phyloP scores from a whole-genome alignment of 2,113 vertebrate species.

The Anoplopoma fimbria region DNA sequence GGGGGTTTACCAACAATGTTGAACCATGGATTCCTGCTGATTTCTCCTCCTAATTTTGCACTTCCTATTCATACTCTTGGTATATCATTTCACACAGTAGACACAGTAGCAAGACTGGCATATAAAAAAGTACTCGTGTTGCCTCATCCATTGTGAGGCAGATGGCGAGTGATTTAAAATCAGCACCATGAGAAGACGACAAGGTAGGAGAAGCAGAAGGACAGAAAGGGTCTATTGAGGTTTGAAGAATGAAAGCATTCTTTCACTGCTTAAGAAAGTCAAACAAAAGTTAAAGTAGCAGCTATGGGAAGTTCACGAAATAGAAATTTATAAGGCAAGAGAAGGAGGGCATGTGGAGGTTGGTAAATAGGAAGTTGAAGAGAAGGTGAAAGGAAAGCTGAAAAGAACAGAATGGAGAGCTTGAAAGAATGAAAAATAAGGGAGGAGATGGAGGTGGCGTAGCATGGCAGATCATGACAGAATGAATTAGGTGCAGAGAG shows the following conservation, averaged over 20 bases:
- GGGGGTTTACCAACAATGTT: background rate
- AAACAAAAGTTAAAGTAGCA: background rate
- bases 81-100: background rate
- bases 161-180: conserved; percentile 4
- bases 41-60: background rate
- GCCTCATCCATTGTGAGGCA: background rate
- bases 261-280: background rate
- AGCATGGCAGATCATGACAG: conserved; percentile 36
- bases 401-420: background rate
- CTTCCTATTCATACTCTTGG: background rate
- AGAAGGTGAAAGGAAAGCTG: background rate
- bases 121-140: background rate
- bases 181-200: background rate
- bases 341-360: background rate
- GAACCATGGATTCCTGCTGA: background rate
- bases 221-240: background rate
- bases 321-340: background rate
- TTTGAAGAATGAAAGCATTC: conserved; percentile 14
- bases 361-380: background rate
- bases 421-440: background rate
- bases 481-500: conserved; percentile 39
- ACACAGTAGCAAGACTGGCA: background rate
- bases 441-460: background rate
- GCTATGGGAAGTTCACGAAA: background rate
- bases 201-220: conserved; percentile 16